These are phyloP conservation scores for Phrynocephalus forsythii DNA, from an alignment of 2,797 vertebrate species.

Conservation along the genomic window DNA sequence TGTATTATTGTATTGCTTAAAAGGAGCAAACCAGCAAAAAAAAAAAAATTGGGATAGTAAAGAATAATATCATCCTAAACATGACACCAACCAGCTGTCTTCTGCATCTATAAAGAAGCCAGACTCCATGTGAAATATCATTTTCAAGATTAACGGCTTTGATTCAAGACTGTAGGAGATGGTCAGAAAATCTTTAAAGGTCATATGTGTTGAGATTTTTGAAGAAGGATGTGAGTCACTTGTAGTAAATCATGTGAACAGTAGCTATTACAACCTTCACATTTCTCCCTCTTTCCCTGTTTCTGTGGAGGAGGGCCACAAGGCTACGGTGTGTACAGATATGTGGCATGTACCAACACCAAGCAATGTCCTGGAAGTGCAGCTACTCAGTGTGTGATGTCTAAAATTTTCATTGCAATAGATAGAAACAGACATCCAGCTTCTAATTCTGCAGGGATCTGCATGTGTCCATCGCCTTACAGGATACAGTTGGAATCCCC, in stretches of 20 bases:
- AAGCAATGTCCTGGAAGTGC: background rate
- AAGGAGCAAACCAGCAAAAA: background rate
- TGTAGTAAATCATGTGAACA: slow-evolving; percentile 27
- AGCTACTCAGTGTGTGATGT: background rate
- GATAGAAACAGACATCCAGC: background rate
- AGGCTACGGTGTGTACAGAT: background rate
- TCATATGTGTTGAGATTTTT: slow-evolving; percentile 36
- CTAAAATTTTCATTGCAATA: background rate
- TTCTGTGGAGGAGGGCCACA: background rate
- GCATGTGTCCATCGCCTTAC: no score
- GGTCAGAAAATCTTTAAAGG: slow-evolving; percentile 44
- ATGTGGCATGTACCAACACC: background rate
- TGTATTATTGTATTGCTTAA: background rate
- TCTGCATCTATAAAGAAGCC: slow-evolving; percentile 17
- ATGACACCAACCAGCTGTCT: background rate
- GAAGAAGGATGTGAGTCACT: slow-evolving; percentile 33
- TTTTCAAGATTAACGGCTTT: slow-evolving; percentile 37
- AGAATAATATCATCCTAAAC: slow-evolving; percentile 9
- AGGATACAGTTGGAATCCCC: background rate
- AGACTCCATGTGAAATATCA: slow-evolving; percentile 10
- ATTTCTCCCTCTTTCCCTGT: background rate
- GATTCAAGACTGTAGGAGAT: slow-evolving; percentile 8
- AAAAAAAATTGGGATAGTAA: background rate
- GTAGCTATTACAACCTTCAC: slow-evolving; percentile 6
- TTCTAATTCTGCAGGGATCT: background rate